Percentiles rank a stretch among this genome's conserved stretches.
phyloP scores from a whole-genome alignment of 2,113 vertebrate genomes.

The Isichthys henryi region DNA sequence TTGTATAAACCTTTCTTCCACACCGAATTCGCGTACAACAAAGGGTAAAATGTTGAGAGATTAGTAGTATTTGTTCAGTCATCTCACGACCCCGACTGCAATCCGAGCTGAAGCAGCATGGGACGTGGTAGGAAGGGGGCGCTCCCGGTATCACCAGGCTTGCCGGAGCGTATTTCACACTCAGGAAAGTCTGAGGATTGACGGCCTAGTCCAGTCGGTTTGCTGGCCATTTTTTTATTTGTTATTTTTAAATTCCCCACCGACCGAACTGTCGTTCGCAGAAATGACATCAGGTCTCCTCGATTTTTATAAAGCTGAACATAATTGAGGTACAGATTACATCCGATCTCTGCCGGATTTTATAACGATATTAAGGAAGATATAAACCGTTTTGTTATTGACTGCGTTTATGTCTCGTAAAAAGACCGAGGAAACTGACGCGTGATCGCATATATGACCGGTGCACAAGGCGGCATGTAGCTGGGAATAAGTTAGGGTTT shows the following conservation, averaged over 20 bases:
- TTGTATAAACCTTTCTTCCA: neutral
- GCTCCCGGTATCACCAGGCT: slow-evolving; percentile 33
- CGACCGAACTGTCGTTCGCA: neutral
- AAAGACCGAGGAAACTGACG: neutral
- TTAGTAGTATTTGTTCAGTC: slow-evolving; percentile 23
- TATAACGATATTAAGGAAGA: neutral
- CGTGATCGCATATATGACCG: neutral
- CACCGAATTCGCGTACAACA: neutral
- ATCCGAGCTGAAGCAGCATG: slow-evolving; percentile 8
- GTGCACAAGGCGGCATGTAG: neutral
- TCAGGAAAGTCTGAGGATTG: slow-evolving; percentile 35
- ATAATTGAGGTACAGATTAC: neutral
- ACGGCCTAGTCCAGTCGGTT: slow-evolving; percentile 57
- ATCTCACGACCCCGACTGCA: slow-evolving; percentile 16
- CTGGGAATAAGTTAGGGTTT: slow-evolving; percentile 39
- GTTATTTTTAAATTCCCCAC: neutral
- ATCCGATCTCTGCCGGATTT: neutral
- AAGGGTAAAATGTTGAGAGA: neutral
- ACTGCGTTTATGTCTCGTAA: slow-evolving; percentile 25
- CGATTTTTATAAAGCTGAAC: neutral
- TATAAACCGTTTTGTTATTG: neutral
- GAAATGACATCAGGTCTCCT: neutral
- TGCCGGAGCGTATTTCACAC: slow-evolving; percentile 35
- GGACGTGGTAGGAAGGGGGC: slow-evolving; percentile 40
- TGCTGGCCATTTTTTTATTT: neutral